These are phyloP conservation scores for Melozone crissalis DNA, from an alignment of 2,113 vertebrate genomes.

Conservation along the genomic window DNA sequence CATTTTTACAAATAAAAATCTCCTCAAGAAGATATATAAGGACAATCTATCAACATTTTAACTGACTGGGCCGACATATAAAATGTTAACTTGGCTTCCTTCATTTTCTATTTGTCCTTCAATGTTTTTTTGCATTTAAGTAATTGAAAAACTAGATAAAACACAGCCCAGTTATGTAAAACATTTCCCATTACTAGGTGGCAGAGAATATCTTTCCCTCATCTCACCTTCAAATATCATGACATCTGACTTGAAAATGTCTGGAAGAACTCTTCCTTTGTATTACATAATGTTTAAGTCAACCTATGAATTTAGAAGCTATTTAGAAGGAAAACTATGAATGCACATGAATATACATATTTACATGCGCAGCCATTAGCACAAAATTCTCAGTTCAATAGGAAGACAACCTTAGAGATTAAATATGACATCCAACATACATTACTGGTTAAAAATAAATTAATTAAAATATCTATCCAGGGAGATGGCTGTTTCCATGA, in stretches of 20 bases:
- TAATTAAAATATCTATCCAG: neutral
- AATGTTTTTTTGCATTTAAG: neutral
- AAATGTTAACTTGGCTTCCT: neutral
- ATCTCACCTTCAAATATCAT: neutral
- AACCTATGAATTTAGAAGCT: neutral
- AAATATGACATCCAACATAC: neutral
- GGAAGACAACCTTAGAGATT: neutral
- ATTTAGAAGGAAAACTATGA: neutral
- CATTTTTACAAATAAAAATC: rapidly evolving
- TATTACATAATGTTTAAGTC: neutral
- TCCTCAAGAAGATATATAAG: neutral
- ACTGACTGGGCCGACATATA: neutral
- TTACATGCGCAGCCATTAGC: neutral
- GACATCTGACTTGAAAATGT: neutral
- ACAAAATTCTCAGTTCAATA: neutral
- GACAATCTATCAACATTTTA: neutral
- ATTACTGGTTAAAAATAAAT: neutral
- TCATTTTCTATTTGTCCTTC: neutral
- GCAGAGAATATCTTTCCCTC: neutral
- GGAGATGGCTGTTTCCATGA: neutral
- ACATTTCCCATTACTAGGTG: neutral
- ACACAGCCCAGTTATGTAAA: neutral
- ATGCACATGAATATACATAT: neutral
- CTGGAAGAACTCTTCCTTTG: neutral
- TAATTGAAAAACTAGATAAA: neutral